phyloP scores from a whole-genome alignment of 2,113 vertebrate genomes.

The Nesogale talazaci region DNA sequence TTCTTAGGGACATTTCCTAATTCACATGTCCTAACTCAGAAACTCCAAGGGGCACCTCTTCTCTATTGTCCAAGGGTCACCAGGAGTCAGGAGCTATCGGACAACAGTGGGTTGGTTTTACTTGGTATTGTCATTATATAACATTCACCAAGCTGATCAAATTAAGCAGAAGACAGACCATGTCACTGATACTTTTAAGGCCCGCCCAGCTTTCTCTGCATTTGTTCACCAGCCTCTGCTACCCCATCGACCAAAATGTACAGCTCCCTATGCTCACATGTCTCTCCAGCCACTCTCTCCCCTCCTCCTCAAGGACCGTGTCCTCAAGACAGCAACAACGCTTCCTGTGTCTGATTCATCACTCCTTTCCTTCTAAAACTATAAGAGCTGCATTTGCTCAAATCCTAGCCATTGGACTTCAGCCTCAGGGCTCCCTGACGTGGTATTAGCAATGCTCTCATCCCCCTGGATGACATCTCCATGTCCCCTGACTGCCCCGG shows the following conservation, averaged over 20 bases:
- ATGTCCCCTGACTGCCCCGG: neutral
- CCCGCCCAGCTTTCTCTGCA: neutral
- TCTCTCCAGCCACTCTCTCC: neutral
- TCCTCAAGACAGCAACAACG: neutral
- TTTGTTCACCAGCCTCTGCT: neutral
- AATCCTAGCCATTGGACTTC: neutral
- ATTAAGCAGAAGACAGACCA: neutral
- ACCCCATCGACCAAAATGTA: neutral
- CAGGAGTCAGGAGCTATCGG: no score
- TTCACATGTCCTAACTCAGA: neutral
- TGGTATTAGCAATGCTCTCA: no score
- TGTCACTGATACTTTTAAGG: neutral
- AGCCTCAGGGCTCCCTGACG: neutral
- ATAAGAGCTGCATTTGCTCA: neutral
- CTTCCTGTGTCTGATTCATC: neutral
- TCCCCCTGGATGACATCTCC: neutral
- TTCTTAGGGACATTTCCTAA: neutral
- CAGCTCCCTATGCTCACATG: neutral
- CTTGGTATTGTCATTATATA: neutral
- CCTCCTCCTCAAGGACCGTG: neutral
- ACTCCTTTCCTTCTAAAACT: neutral
- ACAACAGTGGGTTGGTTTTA: no score
- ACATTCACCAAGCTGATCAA: neutral
- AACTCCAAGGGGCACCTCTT: no score
- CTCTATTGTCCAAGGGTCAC: no score